These are phyloP conservation scores for Turdus rufiventris DNA, from an alignment of 2,113 vertebrate species.

Conservation along the genomic window DNA sequence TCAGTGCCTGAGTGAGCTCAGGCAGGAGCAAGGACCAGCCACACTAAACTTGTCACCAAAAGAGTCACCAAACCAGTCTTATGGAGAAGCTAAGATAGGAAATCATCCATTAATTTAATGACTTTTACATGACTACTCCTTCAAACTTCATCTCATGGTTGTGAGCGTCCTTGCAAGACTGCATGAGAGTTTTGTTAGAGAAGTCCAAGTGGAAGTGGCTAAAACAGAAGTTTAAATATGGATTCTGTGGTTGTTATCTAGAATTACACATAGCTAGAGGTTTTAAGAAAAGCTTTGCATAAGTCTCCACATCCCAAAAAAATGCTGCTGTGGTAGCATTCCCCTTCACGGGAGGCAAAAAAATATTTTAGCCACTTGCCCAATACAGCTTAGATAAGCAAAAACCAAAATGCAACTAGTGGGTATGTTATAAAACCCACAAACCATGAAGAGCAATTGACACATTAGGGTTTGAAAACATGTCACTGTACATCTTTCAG, in stretches of 20 bases:
- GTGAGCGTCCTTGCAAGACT: not conserved
- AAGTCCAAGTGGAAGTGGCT: not conserved
- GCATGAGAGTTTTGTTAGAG: not conserved
- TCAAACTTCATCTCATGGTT: not conserved
- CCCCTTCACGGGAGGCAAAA: not conserved
- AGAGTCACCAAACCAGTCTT: not conserved
- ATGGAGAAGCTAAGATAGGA: not conserved
- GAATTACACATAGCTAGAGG: not conserved
- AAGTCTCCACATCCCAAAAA: not conserved
- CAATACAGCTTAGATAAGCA: conserved; percentile 1
- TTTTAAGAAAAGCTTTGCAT: not conserved
- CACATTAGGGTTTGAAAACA: not conserved
- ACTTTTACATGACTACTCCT: not conserved
- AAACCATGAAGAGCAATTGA: not conserved
- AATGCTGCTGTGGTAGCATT: not conserved
- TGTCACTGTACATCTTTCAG: not conserved
- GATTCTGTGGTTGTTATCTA: conserved; percentile 10
- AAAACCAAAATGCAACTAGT: not conserved
- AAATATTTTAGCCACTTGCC: not conserved
- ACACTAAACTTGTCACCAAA: not conserved
- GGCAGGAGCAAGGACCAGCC: not conserved
- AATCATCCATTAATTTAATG: not conserved
- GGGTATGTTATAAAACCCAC: not conserved
- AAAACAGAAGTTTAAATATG: conserved; percentile 8
- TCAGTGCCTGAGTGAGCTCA: not conserved